Percentiles rank a stretch among this genome's conserved stretches.
phyloP scores from a whole-genome alignment of 2,888 invertebrate genomes.

The Mellilla xanthometata region DNA sequence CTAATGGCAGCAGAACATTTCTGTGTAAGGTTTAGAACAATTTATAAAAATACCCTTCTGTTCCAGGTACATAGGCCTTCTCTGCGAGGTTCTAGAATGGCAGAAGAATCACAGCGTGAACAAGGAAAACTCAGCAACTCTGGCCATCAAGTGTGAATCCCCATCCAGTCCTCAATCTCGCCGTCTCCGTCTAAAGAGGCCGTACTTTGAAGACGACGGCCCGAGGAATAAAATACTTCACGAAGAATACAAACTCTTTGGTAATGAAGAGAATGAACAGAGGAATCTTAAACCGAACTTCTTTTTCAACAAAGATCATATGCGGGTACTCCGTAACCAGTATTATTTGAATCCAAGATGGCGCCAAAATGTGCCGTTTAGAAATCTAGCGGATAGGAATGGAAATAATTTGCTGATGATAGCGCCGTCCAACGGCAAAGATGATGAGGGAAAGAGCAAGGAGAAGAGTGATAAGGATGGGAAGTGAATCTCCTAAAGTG shows the following conservation, averaged over 20 bases:
- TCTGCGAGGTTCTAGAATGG: conserved; percentile 95
- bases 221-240: conserved; percentile 50
- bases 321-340: conserved; percentile 62
- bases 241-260: conserved; percentile 54
- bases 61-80: conserved; percentile 91
- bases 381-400: conserved; percentile 80
- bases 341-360: conserved; percentile 66
- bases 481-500: conserved; percentile 30
- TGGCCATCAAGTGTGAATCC: conserved; percentile 81
- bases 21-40: too few species aligned
- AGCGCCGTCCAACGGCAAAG: conserved; percentile 75
- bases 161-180: conserved; percentile 63
- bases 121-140: conserved; percentile 67
- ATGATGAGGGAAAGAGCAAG: conserved; percentile 44
- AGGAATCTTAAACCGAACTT: conserved; percentile 51
- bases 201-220: conserved; percentile 58
- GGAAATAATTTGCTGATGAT: conserved; percentile 87
- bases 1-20: conserved; percentile 98
- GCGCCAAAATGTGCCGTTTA: conserved; percentile 73
- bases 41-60: conserved; percentile 10
- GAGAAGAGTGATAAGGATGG: conserved; percentile 37
- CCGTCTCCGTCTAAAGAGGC: conserved; percentile 60
- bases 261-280: conserved; percentile 72
- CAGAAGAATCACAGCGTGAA: conserved; percentile 84
- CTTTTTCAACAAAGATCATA: conserved; percentile 63